phyloP scores from a whole-genome alignment of 2,797 vertebrate genomes.

The Xerus rutilus region DNA sequence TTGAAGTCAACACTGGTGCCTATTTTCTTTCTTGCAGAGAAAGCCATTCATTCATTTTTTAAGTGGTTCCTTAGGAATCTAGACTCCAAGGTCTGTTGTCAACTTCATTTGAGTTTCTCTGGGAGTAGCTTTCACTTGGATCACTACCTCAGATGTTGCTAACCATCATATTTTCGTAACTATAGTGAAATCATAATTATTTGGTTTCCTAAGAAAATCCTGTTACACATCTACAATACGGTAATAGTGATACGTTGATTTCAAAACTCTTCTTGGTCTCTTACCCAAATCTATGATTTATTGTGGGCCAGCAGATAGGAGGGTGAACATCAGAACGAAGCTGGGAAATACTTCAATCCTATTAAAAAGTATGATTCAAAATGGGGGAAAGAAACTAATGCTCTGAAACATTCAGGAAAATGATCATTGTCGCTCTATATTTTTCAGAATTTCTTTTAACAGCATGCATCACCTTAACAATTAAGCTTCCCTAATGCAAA shows the following conservation, averaged over 20 bases:
- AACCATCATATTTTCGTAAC: not conserved
- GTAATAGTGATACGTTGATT: not conserved
- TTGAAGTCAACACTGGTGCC: not conserved
- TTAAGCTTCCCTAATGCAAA: conserved; percentile 34
- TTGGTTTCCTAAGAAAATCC: not conserved
- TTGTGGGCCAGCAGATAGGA: not conserved
- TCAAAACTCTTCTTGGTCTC: not conserved
- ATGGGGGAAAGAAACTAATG: not conserved
- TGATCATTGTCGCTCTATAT: not conserved
- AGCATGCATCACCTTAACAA: not conserved
- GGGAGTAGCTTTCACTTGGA: not conserved
- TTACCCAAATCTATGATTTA: not conserved
- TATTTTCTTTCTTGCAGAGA: not conserved
- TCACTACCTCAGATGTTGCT: not conserved
- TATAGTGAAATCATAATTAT: not conserved
- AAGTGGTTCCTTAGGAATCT: not conserved
- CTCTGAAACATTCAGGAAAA: not conserved
- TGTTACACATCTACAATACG: not conserved
- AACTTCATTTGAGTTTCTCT: not conserved
- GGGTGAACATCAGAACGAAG: not conserved
- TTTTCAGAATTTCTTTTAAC: not conserved
- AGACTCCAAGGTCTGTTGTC: not conserved
- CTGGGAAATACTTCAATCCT: not conserved
- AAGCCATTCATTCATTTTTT: conserved; percentile 27
- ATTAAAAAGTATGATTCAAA: not conserved